A percentile compares a stretch with the other conserved stretches of the same genome.
These are phyloP conservation scores for Unio pictorum DNA, from an alignment of 2,888 invertebrate genomes.

Conservation along the genomic window DNA sequence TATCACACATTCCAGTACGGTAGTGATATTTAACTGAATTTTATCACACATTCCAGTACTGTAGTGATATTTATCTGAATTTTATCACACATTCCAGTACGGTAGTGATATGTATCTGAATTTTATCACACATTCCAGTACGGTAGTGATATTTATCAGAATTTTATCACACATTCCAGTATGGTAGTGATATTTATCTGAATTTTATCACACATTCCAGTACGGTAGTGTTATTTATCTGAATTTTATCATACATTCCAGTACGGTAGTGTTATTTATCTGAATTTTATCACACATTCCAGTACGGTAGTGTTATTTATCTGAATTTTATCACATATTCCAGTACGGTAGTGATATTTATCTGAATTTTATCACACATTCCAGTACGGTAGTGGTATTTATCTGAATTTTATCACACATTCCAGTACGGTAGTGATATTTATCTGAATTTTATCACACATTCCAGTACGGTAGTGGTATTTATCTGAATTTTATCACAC, in stretches of 20 bases:
- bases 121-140: not conserved
- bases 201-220: not conserved
- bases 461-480: too few species aligned
- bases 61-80: slow-evolving; percentile 24
- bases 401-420: not conserved
- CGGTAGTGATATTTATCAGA: slow-evolving; percentile 27
- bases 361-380: not conserved
- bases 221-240: slow-evolving; percentile 28
- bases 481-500: too few species aligned
- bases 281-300: not conserved
- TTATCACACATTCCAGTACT: slow-evolving; percentile 1
- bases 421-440: slow-evolving; percentile 31
- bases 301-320: slow-evolving; percentile 29
- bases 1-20: not conserved
- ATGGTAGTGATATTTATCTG: slow-evolving; percentile 27
- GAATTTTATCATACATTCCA: not conserved
- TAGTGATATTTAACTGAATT: slow-evolving; percentile 25
- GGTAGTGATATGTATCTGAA: slow-evolving; percentile 25
- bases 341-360: slow-evolving; percentile 30
- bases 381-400: slow-evolving; percentile 30
- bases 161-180: not conserved
- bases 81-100: not conserved
- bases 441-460: too few species aligned
- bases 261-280: slow-evolving; percentile 29
- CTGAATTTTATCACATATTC: not conserved